These are phyloP conservation scores for Anisognathus igniventris DNA, from an alignment of 2,797 vertebrate genomes.

Conservation along the genomic window DNA sequence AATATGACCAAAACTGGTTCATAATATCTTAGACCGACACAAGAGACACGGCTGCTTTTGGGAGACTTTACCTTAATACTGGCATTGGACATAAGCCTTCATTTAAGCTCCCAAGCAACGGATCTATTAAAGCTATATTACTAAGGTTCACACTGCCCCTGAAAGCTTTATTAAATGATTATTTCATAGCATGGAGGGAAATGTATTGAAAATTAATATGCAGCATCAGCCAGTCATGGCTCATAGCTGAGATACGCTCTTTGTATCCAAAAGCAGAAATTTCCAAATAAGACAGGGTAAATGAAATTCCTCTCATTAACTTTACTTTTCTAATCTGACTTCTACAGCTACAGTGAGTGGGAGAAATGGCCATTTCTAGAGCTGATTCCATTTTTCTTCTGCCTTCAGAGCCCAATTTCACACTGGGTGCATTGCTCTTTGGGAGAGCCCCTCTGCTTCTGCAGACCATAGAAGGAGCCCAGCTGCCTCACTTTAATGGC, in stretches of 20 bases:
- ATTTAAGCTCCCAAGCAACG: constrained; percentile 28
- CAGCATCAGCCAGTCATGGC: not conserved
- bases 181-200: constrained; percentile 39
- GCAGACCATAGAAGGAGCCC: not conserved
- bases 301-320: not conserved
- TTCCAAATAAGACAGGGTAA: not conserved
- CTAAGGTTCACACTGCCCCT: constrained; percentile 25
- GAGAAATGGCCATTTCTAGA: not conserved
- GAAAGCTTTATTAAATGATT: constrained; percentile 58
- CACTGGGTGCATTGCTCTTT: not conserved
- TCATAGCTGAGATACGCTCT: not conserved
- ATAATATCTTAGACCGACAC: not conserved
- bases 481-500: not conserved
- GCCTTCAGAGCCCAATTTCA: accelerated
- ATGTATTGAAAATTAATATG: constrained; percentile 40
- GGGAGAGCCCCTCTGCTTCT: not conserved
- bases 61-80: constrained; percentile 37
- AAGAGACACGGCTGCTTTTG: not conserved
- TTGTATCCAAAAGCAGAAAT: not conserved
- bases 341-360: not conserved
- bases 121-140: constrained; percentile 51
- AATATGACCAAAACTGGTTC: not conserved
- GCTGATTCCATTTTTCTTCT: not conserved
- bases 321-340: not conserved
- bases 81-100: constrained; percentile 32